Conservation (phyloP, 2,797 vertebrate species). For the Zenarchopterus dispar region DNA sequence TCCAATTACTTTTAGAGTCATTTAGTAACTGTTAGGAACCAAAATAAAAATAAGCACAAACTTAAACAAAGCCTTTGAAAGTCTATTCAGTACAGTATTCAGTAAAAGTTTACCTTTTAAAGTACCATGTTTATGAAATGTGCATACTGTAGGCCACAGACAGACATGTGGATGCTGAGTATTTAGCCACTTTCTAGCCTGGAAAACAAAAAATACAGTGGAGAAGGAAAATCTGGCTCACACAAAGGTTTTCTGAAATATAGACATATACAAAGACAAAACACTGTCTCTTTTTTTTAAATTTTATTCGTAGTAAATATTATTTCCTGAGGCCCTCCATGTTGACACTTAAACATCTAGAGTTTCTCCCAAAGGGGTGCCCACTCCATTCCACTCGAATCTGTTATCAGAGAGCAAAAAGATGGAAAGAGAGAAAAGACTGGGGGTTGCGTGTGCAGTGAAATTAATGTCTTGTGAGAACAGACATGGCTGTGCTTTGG, state of each 20-base stretch:
- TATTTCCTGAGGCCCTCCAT: conserved; percentile 43
- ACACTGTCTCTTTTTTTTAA: conserved; percentile 41
- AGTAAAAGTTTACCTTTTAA: too few species aligned
- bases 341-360: conserved; percentile 65
- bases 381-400: conserved; percentile 58
- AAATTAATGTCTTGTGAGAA: conserved; percentile 65
- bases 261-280: conserved; percentile 13
- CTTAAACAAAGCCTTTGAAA: too few species aligned
- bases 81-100: too few species aligned
- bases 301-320: conserved; percentile 53
- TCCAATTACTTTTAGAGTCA: too few species aligned
- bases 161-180: too few species aligned
- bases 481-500: conserved; percentile 56
- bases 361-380: conserved; percentile 59
- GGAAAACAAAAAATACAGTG: too few species aligned
- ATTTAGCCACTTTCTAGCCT: too few species aligned
- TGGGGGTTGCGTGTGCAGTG: conserved; percentile 48
- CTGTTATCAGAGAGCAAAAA: conserved; percentile 52
- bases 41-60: too few species aligned
- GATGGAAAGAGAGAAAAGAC: conserved; percentile 34
- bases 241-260: conserved; percentile 15
- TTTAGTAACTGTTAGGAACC: too few species aligned
- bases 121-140: too few species aligned
- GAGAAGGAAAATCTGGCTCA: conserved; percentile 14
- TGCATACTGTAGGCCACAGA: too few species aligned